Conservation (phyloP, 2,113 vertebrate genomes). For the Hypanus sabinus region DNA sequence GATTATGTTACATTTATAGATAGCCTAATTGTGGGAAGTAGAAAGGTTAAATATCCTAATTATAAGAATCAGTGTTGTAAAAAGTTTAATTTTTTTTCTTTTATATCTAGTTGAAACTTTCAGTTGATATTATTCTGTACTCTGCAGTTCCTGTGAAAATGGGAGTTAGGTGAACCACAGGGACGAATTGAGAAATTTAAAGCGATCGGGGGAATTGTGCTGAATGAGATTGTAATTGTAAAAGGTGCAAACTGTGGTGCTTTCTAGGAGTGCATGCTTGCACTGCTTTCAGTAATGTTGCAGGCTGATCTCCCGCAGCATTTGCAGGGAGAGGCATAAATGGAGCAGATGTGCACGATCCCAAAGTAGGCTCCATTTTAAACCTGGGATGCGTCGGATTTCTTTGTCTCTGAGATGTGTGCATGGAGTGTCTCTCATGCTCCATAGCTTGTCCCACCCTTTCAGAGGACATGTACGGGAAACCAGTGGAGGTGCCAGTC, state of each 20-base stretch:
- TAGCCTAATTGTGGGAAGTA: neutral
- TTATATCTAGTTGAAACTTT: neutral
- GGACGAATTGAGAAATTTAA: neutral
- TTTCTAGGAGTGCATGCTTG: neutral
- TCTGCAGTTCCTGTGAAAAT: neutral
- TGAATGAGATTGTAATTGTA: neutral
- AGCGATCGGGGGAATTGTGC: neutral
- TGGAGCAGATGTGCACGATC: neutral
- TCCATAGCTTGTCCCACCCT: too few species aligned
- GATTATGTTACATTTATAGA: neutral
- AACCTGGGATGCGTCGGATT: neutral
- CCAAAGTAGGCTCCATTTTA: neutral
- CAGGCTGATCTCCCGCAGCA: too few species aligned
- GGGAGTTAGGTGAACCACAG: neutral
- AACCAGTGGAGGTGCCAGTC: too few species aligned
- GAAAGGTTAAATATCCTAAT: neutral
- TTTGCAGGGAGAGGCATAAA: neutral
- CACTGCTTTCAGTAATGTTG: neutral
- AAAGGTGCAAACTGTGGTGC: neutral
- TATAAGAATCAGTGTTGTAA: constrained; percentile 2
- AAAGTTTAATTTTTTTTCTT: neutral
- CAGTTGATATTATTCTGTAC: neutral
- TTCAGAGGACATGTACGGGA: too few species aligned
- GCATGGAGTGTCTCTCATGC: too few species aligned
- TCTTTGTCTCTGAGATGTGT: too few species aligned